Evolutionary conservation across 1,140 invertebrate genomes (phyloP), one percentile per base, ranked within the genome.

Genomic region (Eurosta solidaginis): DNA sequence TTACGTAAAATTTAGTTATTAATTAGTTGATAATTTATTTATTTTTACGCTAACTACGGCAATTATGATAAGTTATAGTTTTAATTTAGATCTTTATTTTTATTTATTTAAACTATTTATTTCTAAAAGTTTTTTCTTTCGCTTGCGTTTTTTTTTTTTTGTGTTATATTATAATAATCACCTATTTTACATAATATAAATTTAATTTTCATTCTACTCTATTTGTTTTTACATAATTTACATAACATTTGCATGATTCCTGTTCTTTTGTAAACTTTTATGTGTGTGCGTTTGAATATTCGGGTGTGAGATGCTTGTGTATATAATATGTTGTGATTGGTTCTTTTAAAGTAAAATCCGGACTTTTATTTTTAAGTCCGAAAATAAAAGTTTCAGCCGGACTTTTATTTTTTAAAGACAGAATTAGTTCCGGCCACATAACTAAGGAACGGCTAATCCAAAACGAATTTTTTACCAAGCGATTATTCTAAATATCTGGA

Each of bases 21-120:
- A 40, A 68, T 68, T 33, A 68, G 59, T 68, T 68, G 59, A 27
- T 20, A 68, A 68, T 68, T 68, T 33, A 68, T 68, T 68, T 68
- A 68, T 20, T 68, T 68, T 68, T 68, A 68, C 59, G 59, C 59
- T 68, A 68, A 68, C 59, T 68, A 68, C 59, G 33, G 59, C 33
- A 68, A 68, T 68, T 68, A n/a, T n/a, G n/a, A n/a, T n/a, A 68
- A 20, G 59, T 68, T 68, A 25, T 54, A 54, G 50, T 54, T 52
- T 68, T 40, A 17, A 29, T 27, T 68, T 68, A 22, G 54, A 33
- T 14, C 3, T 52, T 52, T 4, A 52, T 49, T 63, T 1, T 33
- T 63, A 36, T 36, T 63, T 40, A 6, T 3, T 17, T 68, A 36
- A 17, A n/a, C 45, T 12, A 4, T 49, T 49, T 49, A 1, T 49